Conservation (phyloP, 2,888 invertebrate species). For the Lycocerus yunnanus region DNA sequence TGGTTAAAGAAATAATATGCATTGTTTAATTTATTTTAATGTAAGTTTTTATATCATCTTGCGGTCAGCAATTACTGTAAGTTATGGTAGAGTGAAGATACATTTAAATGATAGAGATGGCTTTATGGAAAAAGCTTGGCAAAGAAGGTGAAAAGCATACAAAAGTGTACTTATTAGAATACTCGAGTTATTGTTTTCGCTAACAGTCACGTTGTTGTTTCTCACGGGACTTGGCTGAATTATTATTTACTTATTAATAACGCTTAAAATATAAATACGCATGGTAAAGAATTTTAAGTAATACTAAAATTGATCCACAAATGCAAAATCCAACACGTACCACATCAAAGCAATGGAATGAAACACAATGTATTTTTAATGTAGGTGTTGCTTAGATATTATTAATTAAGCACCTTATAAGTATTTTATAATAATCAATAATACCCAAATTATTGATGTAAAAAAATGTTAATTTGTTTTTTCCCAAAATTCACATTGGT, state of each 20-base stretch:
- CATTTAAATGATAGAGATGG: conserved; percentile 34
- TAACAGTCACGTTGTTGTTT: conserved; percentile 56
- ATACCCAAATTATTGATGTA: background rate
- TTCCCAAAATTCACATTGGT: background rate
- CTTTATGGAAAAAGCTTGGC: conserved; percentile 14
- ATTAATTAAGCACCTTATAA: background rate
- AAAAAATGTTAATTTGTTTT: background rate
- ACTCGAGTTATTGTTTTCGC: conserved; percentile 55
- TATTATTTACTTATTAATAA: conserved; percentile 31
- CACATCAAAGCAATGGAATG: background rate
- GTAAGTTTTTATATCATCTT: conserved; percentile 33
- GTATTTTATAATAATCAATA: background rate
- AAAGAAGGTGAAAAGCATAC: conserved; percentile 45
- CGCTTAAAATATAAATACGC: conserved; percentile 18
- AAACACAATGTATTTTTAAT: background rate
- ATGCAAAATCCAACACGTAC: conserved; percentile 9
- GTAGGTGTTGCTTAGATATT: background rate
- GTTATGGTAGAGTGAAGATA: conserved; percentile 40
- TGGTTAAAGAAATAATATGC: conserved; percentile 7
- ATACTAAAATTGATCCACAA: conserved; percentile 20
- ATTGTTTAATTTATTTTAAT: conserved; percentile 30
- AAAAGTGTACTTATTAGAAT: conserved; percentile 54
- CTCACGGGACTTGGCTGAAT: conserved; percentile 50
- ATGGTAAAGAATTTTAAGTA: conserved; percentile 15
- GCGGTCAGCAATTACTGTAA: conserved; percentile 44